phyloP scores from a whole-genome alignment of 2,888 invertebrate genomes.

The Helleia helle region DNA sequence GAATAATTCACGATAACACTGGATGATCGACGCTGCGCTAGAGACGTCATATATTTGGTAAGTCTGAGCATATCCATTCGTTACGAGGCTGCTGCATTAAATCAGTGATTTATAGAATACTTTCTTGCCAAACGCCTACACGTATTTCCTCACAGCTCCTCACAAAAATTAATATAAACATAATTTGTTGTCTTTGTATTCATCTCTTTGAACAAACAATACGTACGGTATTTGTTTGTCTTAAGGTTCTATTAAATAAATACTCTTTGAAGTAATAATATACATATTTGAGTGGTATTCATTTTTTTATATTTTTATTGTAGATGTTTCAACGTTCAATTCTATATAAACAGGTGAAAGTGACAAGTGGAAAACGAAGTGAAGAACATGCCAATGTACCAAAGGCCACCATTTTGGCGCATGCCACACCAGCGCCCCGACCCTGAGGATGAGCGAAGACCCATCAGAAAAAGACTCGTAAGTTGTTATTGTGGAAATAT shows the following conservation, averaged over 20 bases:
- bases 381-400: slow-evolving; percentile 63
- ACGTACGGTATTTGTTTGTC: neutral
- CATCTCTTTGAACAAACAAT: neutral
- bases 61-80: slow-evolving; percentile 28
- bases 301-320: too few relatives aligned
- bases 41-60: slow-evolving; percentile 57
- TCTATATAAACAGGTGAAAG: neutral
- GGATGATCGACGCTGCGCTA: slow-evolving; percentile 40
- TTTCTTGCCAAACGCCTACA: slow-evolving; percentile 49
- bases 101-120: slow-evolving; percentile 35
- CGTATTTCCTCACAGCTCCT: slow-evolving; percentile 18
- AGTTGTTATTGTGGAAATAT: too few relatives aligned
- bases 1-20: slow-evolving; percentile 61
- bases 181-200: slow-evolving; percentile 12
- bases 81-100: slow-evolving; percentile 2
- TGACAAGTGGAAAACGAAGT: neutral
- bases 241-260: too few relatives aligned
- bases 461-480: slow-evolving; percentile 41
- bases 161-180: slow-evolving; percentile 19
- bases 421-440: slow-evolving; percentile 58
- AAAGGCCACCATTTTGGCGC: slow-evolving; percentile 78
- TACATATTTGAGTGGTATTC: too few relatives aligned
- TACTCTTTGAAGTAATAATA: too few relatives aligned
- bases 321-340: neutral
- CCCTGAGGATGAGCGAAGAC: slow-evolving; percentile 53